These are phyloP conservation scores for Anthoscopus minutus DNA, from an alignment of 2,113 vertebrate genomes.

Conservation along the genomic window DNA sequence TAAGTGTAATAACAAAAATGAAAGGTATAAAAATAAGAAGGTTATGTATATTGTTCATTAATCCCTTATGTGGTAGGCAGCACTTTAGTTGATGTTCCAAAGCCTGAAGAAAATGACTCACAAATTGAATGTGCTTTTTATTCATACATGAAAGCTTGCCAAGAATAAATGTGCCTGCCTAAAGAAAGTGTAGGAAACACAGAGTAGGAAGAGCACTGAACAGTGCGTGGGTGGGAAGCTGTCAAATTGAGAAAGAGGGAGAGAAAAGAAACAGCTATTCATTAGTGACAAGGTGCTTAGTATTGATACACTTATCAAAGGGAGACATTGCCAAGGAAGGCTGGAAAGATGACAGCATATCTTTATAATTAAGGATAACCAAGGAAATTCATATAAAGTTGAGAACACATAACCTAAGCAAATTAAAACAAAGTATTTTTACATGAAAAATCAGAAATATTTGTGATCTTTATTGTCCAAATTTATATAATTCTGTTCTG, in stretches of 20 bases:
- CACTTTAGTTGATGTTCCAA: neutral
- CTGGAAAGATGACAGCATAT: neutral
- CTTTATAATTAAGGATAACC: neutral
- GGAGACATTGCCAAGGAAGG: neutral
- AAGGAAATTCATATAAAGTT: neutral
- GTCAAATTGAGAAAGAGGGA: neutral
- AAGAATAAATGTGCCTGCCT: neutral
- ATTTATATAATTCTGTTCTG: neutral
- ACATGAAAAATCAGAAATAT: neutral
- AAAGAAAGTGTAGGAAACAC: constrained; percentile 11
- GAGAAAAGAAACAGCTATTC: neutral
- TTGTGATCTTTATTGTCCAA: neutral
- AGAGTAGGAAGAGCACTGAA: neutral
- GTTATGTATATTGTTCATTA: neutral
- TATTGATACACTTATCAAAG: constrained; percentile 31
- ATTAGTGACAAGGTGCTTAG: constrained; percentile 14
- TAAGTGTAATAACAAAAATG: neutral
- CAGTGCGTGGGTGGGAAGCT: neutral
- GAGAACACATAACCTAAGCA: neutral
- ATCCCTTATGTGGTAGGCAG: neutral
- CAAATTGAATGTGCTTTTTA: neutral
- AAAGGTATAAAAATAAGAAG: neutral
- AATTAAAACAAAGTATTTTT: neutral
- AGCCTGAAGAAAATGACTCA: constrained; percentile 2
- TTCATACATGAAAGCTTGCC: neutral